These are phyloP conservation scores for Odontocolon sp. DNA, from an alignment of 2,888 invertebrate genomes.

Conservation along the genomic window DNA sequence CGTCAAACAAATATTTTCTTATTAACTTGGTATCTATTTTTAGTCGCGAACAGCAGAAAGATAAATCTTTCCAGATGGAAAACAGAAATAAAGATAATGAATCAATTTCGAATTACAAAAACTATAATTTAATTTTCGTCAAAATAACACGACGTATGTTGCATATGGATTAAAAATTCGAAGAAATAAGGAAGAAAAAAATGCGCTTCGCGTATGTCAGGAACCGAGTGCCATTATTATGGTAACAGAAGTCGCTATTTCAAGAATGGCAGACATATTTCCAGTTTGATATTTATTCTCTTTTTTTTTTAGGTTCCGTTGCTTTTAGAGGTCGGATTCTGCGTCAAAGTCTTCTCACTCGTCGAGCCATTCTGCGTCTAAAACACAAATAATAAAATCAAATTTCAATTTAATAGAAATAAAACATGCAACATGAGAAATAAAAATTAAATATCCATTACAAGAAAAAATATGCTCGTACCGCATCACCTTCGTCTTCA, in stretches of 20 bases:
- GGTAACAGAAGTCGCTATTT: slow-evolving; percentile 51
- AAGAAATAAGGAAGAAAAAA: background rate
- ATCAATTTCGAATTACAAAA: background rate
- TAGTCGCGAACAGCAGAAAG: background rate
- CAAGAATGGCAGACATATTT: slow-evolving; percentile 38
- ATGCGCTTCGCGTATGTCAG: background rate
- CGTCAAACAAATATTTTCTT: slow-evolving; percentile 22
- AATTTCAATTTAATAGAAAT: background rate
- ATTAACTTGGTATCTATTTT: background rate
- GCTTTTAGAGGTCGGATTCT: background rate
- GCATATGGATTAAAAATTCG: background rate
- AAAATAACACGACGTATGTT: no score
- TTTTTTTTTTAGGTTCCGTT: background rate
- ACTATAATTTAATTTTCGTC: background rate
- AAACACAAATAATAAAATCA: background rate
- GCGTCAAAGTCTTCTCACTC: no score
- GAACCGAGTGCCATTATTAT: slow-evolving; percentile 49
- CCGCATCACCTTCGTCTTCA: slow-evolving; percentile 49
- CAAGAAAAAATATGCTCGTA: slow-evolving; percentile 42
- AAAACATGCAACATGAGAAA: background rate
- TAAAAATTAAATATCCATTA: slow-evolving; percentile 5
- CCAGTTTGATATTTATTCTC: slow-evolving; percentile 20
- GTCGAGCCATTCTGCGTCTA: no score
- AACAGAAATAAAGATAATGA: background rate
- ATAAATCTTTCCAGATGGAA: background rate